Evolutionary conservation across 2,797 vertebrate species (phyloP).

Genomic region (Mormyrus hasselquistii): DNA sequence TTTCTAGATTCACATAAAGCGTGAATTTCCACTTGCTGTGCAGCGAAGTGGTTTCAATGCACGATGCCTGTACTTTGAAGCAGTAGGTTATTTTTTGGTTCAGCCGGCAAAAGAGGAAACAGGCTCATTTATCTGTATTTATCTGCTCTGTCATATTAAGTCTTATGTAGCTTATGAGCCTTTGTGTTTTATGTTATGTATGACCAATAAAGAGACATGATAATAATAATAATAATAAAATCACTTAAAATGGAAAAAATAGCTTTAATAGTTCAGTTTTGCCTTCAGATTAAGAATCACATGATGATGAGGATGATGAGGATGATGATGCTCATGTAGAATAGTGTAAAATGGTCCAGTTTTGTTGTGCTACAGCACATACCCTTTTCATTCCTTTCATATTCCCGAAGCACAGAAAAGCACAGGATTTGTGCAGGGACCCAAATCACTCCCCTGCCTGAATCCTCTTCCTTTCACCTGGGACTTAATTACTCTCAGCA

Average conservation of each 20-base stretch:
- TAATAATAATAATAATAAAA: background rate
- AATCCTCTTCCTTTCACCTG: conserved; percentile 17
- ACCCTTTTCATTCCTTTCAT: conserved; percentile 6
- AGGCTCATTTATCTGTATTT: background rate
- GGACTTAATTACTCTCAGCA: conserved; percentile 30
- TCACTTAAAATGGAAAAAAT: background rate
- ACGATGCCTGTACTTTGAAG: background rate
- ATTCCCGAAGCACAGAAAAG: background rate
- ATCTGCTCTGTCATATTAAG: background rate
- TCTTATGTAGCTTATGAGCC: background rate
- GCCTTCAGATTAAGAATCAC: background rate
- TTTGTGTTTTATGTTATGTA: background rate
- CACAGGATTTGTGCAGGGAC: conserved; percentile 23
- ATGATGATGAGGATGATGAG: background rate
- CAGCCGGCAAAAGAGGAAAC: background rate
- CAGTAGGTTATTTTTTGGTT: background rate
- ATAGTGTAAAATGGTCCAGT: background rate
- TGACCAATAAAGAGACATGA: background rate
- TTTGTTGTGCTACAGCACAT: background rate
- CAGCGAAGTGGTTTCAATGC: background rate
- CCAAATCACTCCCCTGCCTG: conserved; percentile 10
- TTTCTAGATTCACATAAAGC: background rate
- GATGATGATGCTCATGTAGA: background rate
- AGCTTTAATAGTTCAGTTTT: background rate
- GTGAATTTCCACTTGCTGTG: background rate